Evolutionary conservation across 2,113 vertebrate genomes (phyloP), one percentile per base, ranked within the genome.

Genomic region (Puntigrus tetrazona): DNA sequence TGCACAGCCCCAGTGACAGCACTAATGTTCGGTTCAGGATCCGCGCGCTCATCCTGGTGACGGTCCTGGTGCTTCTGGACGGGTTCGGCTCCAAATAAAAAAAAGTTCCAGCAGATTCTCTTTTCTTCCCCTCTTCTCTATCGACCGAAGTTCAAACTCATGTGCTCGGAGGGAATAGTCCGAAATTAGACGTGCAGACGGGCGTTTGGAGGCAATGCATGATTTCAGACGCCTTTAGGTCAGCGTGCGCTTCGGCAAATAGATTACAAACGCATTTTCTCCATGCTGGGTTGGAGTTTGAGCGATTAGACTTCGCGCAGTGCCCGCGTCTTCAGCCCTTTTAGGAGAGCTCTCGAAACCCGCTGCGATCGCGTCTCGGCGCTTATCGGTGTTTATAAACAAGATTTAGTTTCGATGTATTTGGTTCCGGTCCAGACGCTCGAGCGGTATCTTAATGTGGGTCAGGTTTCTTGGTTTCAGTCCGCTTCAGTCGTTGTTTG

Each of bases 1-100:
- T 76, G 43, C 31, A 88, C 0, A 91, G 78, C 72, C 86, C 86
- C 73, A 90, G 41, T 7, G 87, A 82, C 75, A 86, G 80, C 18
- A 83, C 41, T 50, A 80, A 82, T 52, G 73, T 41, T 78, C 80
- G 88, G 84, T 78, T 84, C 45, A 63, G 77, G 18, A 82, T 50
- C 80, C 43, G 65, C 20, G 27, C 61, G 18, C 47, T 73, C 87
- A 87, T 90, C 34, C 55, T 65, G 50, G 18, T 36, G 59, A 38
- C 41, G 45, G 27, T 80, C 79, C 47, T n/a, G 55, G 8, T 25
- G 47, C 50, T 13, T 47, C 50, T 45, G 45, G 52, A 74, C 38
- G 74, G 59, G 36, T 78, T 76, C 81, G 22, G 79, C 77, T 87
- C 72, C 36, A 34, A 82, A 25, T 34, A 55, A 9, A 75, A 31